Conservation (phyloP, 2,888 invertebrate species). For the Embidobia sp. region DNA sequence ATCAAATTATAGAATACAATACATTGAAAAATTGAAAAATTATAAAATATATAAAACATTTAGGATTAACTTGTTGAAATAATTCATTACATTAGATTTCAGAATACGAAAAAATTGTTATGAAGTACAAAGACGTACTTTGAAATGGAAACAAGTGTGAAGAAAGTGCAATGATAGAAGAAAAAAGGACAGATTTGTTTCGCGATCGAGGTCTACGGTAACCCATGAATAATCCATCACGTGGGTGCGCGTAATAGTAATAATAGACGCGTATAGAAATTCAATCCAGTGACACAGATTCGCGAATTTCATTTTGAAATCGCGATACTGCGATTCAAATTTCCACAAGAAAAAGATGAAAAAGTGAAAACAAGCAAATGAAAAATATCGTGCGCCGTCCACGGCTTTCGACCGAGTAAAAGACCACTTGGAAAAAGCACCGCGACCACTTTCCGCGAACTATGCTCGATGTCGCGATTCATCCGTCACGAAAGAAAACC, state of each 20-base stretch:
- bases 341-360: slow-evolving; percentile 5
- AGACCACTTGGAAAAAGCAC: slow-evolving; percentile 10
- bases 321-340: slow-evolving; percentile 16
- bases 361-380: background rate
- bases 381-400: no score
- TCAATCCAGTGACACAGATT: slow-evolving; percentile 48
- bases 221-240: slow-evolving; percentile 53
- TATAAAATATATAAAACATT: no score
- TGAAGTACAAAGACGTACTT: no score
- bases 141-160: background rate
- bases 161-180: no score
- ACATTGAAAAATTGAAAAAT: no score
- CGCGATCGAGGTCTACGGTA: slow-evolving; percentile 28
- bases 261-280: slow-evolving; percentile 54
- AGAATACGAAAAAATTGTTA: no score
- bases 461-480: slow-evolving; percentile 37
- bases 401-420: background rate
- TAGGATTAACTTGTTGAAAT: no score
- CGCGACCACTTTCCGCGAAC: slow-evolving; percentile 16
- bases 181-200: slow-evolving; percentile 15
- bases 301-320: slow-evolving; percentile 23
- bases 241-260: slow-evolving; percentile 47
- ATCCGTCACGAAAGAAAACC: slow-evolving; percentile 33
- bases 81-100: no score
- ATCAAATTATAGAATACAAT: no score